A percentile compares a stretch with the other conserved stretches of the same genome.
These are phyloP conservation scores for Platysternon megacephalum DNA, from an alignment of 2,113 vertebrate genomes.

Conservation along the genomic window DNA sequence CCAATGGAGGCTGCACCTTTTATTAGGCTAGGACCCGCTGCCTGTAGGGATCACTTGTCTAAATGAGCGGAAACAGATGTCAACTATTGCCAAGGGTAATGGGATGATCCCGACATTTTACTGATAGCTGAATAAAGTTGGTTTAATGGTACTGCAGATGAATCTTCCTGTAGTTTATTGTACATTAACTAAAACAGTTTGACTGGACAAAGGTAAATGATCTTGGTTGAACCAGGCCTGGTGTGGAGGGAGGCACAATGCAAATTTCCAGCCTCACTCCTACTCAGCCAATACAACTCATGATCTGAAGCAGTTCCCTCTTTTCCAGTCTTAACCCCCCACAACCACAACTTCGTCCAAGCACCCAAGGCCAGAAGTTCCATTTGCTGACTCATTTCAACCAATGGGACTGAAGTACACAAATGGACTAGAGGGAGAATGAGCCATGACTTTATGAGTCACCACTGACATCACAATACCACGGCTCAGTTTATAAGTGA, in stretches of 20 bases:
- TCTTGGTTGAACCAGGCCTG: neutral
- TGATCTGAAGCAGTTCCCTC: slow-evolving; percentile 14
- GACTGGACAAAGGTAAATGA: neutral
- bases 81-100: fast-evolving
- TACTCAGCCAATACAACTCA: neutral
- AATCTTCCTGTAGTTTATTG: neutral
- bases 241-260: neutral
- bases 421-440: neutral
- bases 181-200: neutral
- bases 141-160: neutral
- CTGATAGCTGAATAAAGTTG: neutral
- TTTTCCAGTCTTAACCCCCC: neutral
- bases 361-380: neutral
- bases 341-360: neutral
- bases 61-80: neutral
- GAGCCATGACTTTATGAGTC: too few relatives aligned
- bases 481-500: neutral
- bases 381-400: neutral
- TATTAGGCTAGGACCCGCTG: too few relatives aligned
- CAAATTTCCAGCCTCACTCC: neutral
- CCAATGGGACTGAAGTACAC: fast-evolving
- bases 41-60: neutral
- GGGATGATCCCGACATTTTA: neutral
- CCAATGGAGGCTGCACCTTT: neutral
- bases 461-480: too few relatives aligned